Evolutionary conservation across 2,888 invertebrate genomes (phyloP), one percentile per base, ranked within the genome.

Genomic region (Ormyrus labotus): DNA sequence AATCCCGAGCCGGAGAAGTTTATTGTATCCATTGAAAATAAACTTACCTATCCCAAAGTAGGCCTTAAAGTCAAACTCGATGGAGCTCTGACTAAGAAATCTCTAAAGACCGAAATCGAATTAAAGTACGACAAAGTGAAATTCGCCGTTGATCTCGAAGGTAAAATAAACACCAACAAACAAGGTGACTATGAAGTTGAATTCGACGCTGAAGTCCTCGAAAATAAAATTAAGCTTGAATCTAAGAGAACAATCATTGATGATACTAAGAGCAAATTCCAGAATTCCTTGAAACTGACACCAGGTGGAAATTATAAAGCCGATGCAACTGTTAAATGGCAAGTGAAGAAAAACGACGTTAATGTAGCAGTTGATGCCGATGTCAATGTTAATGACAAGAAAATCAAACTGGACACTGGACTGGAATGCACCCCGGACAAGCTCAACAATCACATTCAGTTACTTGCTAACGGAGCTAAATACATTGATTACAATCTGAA

Each of bases 291-390:
- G 8, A 92, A 92, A 5, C 84, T 95, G 13, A 93, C 93, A 50
- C 92, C 93, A 65, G 92, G 94, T 10, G 93, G 93, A 71, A 94
- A 93, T 86, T 93, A 94, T 85, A 93, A 94, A 85, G 89, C 94
- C 0, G 93, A 93, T 50, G 94, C 94, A 68, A 92, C 92, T 0
- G 90, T 94, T 0, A 90, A 91, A 0, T 93, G 94, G 86, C 92
- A 92, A 72, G 88, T 92, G 5, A 92, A 92, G 84, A 91, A 92
- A 0, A 92, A 93, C 74, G 93, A 94, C 82, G 84, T 93, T 13
- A 91, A 94, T 69, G 86, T 93, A 80, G 79, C 87, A 47, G 13
- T 89, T 45, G 87, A 89, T 13, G 93, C 93, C 3, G 92, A 93
- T 19, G 82, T 94, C 7, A 93, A 93, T 83, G 85, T 93, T 5